Evolutionary conservation across 2,797 vertebrate species (phyloP).

Genomic region (Gouania willdenowi): DNA sequence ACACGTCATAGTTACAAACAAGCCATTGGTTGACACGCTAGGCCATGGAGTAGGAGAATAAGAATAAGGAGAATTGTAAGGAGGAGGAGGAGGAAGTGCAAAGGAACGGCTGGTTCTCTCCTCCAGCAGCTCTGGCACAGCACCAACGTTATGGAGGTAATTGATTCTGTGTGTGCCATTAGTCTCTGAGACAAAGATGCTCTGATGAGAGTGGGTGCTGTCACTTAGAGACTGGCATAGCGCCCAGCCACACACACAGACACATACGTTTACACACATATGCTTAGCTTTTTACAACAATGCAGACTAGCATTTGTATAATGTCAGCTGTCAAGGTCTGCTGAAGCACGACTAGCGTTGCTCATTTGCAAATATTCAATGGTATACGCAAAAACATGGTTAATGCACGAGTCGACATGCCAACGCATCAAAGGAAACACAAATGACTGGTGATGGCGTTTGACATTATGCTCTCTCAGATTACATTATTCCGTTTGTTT

Average conservation of each 20-base stretch:
- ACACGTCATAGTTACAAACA: constrained; percentile 33
- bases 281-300: constrained; percentile 25
- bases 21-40: constrained; percentile 33
- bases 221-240: constrained; percentile 69
- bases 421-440: constrained; percentile 46
- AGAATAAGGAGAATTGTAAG: background rate
- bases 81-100: constrained; percentile 19
- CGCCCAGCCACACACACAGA: constrained; percentile 49
- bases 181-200: constrained; percentile 76
- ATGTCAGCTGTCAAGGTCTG: constrained; percentile 56
- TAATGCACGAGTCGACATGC: constrained; percentile 8
- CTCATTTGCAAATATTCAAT: constrained; percentile 45
- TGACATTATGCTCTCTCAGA: constrained; percentile 33
- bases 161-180: constrained; percentile 78
- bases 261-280: constrained; percentile 21
- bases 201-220: constrained; percentile 71
- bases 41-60: too few species aligned
- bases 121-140: constrained; percentile 58
- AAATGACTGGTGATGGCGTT: constrained; percentile 40
- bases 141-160: constrained; percentile 72
- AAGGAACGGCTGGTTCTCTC: constrained; percentile 46
- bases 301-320: constrained; percentile 25
- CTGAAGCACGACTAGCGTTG: constrained; percentile 28
- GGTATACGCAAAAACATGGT: constrained; percentile 13
- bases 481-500: constrained; percentile 28